These are phyloP conservation scores for Oreochromis mossambicus DNA, from an alignment of 2,797 vertebrate genomes.

Conservation along the genomic window DNA sequence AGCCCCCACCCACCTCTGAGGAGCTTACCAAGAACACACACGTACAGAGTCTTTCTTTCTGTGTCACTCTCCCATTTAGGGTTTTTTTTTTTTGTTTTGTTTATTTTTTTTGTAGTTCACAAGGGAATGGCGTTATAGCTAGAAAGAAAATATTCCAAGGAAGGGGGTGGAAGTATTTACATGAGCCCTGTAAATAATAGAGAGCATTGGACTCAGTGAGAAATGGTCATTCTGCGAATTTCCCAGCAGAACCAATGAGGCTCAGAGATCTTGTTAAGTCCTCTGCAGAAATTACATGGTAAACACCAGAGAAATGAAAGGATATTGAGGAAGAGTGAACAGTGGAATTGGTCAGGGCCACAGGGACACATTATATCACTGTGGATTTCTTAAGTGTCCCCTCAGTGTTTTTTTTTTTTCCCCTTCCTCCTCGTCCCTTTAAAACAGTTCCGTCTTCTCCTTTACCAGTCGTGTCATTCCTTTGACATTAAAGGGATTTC, in stretches of 20 bases:
- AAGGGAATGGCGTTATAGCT: slow-evolving; percentile 63
- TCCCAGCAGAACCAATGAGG: slow-evolving; percentile 26
- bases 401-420: neutral
- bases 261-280: slow-evolving; percentile 43
- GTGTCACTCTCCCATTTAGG: slow-evolving; percentile 28
- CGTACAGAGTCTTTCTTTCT: slow-evolving; percentile 21
- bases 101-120: slow-evolving; percentile 16
- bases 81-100: slow-evolving; percentile 29
- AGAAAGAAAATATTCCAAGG: neutral
- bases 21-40: slow-evolving; percentile 50
- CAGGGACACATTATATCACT: slow-evolving; percentile 16
- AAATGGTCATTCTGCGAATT: slow-evolving; percentile 24
- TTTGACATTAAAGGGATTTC: slow-evolving; percentile 30
- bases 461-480: slow-evolving; percentile 6
- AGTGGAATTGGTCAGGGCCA: slow-evolving; percentile 8
- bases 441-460: slow-evolving; percentile 9
- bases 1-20: slow-evolving; percentile 61
- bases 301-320: slow-evolving; percentile 48
- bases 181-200: neutral
- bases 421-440: neutral
- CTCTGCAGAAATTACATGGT: slow-evolving; percentile 30
- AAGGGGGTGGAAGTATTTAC: slow-evolving; percentile 2
- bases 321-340: slow-evolving; percentile 32
- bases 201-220: neutral
- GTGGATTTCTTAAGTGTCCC: slow-evolving; percentile 20